Conservation (phyloP, 2,888 invertebrate genomes). For the Eustalomyia histrio region DNA sequence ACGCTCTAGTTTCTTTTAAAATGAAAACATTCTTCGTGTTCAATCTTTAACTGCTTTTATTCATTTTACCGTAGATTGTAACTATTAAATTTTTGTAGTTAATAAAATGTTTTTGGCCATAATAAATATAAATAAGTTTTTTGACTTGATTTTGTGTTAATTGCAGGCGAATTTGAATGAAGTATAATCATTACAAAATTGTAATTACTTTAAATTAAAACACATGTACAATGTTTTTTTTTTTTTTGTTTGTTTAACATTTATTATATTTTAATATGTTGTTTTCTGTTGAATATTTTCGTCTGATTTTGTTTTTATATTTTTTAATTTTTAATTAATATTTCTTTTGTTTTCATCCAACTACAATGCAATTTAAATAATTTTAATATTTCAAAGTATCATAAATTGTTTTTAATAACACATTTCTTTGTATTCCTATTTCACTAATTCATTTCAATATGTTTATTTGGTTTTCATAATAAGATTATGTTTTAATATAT, state of each 20-base stretch:
- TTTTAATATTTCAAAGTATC: constrained; percentile 45
- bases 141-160: not conserved
- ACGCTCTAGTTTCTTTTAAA: not conserved
- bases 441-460: constrained; percentile 30
- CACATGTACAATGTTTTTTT: constrained; percentile 1
- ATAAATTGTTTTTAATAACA: constrained; percentile 30
- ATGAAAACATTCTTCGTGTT: not conserved
- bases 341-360: constrained; percentile 51
- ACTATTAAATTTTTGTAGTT: constrained; percentile 20
- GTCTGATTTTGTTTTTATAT: constrained; percentile 61
- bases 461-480: constrained; percentile 42
- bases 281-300: constrained; percentile 58
- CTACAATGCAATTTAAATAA: constrained; percentile 46
- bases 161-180: not conserved
- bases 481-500: constrained; percentile 35
- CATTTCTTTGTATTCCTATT: constrained; percentile 48
- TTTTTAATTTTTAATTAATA: constrained; percentile 55
- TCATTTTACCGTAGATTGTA: not conserved
- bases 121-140: constrained; percentile 12
- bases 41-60: not conserved
- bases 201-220: constrained; percentile 50
- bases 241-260: constrained; percentile 51
- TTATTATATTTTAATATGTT: constrained; percentile 59
- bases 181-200: constrained; percentile 1
- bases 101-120: constrained; percentile 21